A percentile compares a stretch with the other conserved stretches of the same genome.
Evolutionary conservation across 2,113 vertebrate species (phyloP).

Genomic region (Sapayoa aenigma): DNA sequence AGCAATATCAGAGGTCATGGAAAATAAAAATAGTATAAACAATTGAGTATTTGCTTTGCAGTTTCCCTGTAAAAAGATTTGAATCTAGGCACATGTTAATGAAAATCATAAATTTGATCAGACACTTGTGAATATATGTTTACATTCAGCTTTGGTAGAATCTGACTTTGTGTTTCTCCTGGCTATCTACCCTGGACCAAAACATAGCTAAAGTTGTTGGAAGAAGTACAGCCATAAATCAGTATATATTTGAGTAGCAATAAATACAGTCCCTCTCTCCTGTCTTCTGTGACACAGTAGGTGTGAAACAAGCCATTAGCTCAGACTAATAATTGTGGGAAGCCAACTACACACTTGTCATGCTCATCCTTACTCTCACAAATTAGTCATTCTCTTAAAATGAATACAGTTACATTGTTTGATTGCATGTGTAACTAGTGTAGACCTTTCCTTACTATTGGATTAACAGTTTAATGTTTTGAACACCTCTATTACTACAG

Average conservation of each 20-base stretch:
- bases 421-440: neutral
- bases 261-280: neutral
- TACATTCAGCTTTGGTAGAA: neutral
- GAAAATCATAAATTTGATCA: conserved; percentile 10
- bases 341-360: neutral
- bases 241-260: neutral
- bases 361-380: neutral
- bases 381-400: neutral
- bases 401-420: neutral
- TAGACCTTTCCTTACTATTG: neutral
- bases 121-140: neutral
- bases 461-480: neutral
- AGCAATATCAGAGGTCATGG: neutral
- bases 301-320: neutral
- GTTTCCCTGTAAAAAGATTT: neutral
- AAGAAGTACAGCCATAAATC: neutral
- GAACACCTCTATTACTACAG: neutral
- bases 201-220: neutral
- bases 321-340: neutral
- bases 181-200: neutral
- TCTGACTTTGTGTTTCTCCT: conserved; percentile 2
- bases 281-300: neutral
- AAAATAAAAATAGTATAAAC: conserved; percentile 25
- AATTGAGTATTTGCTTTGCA: neutral
- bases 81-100: neutral